Evolutionary conservation across 2,888 invertebrate species (phyloP).

Genomic region (Shargacucullia verbasci): DNA sequence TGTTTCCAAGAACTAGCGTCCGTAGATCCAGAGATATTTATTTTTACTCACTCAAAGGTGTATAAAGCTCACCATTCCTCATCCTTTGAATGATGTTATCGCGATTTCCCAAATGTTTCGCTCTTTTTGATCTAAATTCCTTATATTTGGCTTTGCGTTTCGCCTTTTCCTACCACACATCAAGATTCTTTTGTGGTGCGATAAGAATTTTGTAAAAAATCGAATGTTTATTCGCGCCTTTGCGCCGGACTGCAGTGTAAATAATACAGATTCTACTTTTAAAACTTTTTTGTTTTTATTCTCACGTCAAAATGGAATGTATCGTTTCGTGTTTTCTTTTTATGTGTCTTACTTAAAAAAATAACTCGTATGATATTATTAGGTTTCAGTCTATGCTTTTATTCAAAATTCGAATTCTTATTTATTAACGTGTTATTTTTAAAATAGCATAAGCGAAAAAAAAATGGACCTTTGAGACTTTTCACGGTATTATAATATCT

Average conservation of each 20-base stretch:
- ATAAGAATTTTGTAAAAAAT: conserved; percentile 77
- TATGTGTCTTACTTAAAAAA: conserved; percentile 4
- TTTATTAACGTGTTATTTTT: no score
- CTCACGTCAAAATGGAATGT: conserved; percentile 1
- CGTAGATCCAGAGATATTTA: conserved; percentile 74
- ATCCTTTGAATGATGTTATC: conserved; percentile 86
- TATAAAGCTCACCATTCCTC: conserved; percentile 82
- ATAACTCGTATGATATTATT: no score
- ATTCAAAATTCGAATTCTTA: no score
- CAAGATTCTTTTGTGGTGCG: conserved; percentile 80
- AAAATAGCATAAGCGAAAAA: no score
- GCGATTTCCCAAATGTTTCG: conserved; percentile 84
- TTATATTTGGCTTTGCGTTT: conserved; percentile 80
- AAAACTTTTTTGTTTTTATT: conserved; percentile 17
- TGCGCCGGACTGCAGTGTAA: conserved; percentile 59
- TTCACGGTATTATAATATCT: no score
- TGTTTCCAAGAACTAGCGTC: conserved; percentile 40
- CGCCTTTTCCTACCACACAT: conserved; percentile 79
- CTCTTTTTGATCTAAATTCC: conserved; percentile 85
- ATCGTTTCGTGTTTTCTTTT: conserved; percentile 4
- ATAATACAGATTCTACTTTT: conserved; percentile 39
- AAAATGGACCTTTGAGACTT: no score
- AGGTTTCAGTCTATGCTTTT: no score
- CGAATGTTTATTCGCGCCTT: conserved; percentile 69
- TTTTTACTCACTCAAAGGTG: conserved; percentile 81